Evolutionary conservation across 2,113 vertebrate species (phyloP).

Genomic region (Salvelinus alpinus): DNA sequence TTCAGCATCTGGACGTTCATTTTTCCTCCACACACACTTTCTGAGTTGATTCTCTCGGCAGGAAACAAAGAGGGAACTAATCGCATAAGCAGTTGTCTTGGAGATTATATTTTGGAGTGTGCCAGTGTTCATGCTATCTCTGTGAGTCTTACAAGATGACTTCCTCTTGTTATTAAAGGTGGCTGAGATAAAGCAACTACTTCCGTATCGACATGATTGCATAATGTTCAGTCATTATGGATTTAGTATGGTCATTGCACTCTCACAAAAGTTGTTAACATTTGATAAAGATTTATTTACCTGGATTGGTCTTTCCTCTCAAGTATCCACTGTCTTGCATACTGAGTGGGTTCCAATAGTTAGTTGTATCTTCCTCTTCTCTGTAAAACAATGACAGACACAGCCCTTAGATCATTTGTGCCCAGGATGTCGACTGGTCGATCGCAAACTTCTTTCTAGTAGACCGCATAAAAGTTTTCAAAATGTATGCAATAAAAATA

Average conservation of each 20-base stretch:
- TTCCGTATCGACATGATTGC: neutral
- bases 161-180: neutral
- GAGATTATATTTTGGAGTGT: neutral
- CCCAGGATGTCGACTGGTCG: too few species aligned
- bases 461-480: too few species aligned
- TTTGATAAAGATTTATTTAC: constrained; percentile 54
- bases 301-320: constrained; percentile 83
- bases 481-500: too few species aligned
- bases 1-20: neutral
- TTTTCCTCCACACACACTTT: neutral
- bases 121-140: neutral
- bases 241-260: neutral
- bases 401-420: neutral
- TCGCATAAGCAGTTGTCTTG: neutral
- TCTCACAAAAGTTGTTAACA: neutral
- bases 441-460: too few species aligned
- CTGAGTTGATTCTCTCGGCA: neutral
- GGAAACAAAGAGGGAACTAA: neutral
- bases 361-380: constrained; percentile 73
- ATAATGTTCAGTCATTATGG: neutral
- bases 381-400: constrained; percentile 44
- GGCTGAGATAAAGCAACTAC: neutral
- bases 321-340: constrained; percentile 85
- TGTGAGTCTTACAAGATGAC: neutral
- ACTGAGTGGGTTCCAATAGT: constrained; percentile 76